Evolutionary conservation across 2,113 vertebrate species (phyloP).

Genomic region (Chascanopsetta lugubris): DNA sequence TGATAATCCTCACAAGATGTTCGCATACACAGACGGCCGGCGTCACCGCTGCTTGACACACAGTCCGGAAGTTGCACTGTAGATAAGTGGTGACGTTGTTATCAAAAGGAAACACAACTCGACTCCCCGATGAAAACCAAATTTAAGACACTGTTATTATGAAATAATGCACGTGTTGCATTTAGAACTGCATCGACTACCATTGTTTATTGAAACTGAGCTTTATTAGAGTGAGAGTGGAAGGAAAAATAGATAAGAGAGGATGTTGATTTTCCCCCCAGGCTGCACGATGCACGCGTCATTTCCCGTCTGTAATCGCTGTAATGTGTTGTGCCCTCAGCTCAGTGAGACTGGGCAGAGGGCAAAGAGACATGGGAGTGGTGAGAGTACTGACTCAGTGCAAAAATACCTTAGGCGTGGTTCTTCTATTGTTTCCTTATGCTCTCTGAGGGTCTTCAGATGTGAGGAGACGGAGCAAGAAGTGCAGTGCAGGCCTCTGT

Average conservation of each 20-base stretch:
- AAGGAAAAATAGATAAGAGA: neutral
- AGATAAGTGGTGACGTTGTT: slow-evolving; percentile 33
- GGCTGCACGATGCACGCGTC: neutral
- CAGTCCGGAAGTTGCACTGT: slow-evolving; percentile 35
- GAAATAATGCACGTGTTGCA: neutral
- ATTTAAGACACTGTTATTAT: neutral
- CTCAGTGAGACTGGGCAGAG: neutral
- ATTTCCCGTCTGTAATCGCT: slow-evolving; percentile 41
- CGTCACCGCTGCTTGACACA: neutral
- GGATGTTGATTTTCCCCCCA: slow-evolving; percentile 14
- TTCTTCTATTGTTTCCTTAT: slow-evolving; percentile 37
- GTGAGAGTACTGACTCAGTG: slow-evolving; percentile 14
- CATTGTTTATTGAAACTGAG: neutral
- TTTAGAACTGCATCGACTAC: no score
- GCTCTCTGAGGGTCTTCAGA: slow-evolving; percentile 1
- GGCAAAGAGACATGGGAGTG: slow-evolving; percentile 21
- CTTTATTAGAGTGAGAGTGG: neutral
- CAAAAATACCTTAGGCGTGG: slow-evolving; percentile 44
- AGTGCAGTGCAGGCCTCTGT: neutral
- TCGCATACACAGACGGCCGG: neutral
- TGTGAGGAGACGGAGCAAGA: neutral
- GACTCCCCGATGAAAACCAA: neutral
- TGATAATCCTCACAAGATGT: slow-evolving; percentile 16
- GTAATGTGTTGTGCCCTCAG: slow-evolving; percentile 11
- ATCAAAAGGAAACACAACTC: slow-evolving; percentile 49